Evolutionary conservation across 2,888 invertebrate species (phyloP), one percentile per base, ranked within the genome.

Genomic region (Eristalis arbustorum): DNA sequence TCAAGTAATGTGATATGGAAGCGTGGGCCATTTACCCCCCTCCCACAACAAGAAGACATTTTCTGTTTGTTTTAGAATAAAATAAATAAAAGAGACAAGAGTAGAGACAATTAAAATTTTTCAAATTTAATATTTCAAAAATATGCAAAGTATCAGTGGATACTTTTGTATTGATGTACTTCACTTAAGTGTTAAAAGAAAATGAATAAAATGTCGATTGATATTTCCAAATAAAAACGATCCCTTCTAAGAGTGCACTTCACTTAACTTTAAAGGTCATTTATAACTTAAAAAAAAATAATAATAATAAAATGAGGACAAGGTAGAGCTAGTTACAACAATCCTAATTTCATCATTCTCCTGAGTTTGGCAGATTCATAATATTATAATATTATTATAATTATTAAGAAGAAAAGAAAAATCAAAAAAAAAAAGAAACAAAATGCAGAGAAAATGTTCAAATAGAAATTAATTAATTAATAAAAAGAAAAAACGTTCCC

Each of bases 61-160:
- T 11, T 37, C 11, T 37, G 8, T 37, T 28, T 0, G 25, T 1
- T 49, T 18, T 4, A 5, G 68, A 64, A 11, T n/a, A n/a, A 64
- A 69, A 57, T 31, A 37, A 62, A 49, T 37, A 66, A 61, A 66
- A 67, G 31, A 23, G 63, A 75, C 71, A 69, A 66, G 31, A 74
- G 78, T 64, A 69, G 74, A 81, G 40, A 81, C 75, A 76, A 68
- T 73, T 77, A 77, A 77, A 77, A 81, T 69, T 40, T 69, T 85
- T 59, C 68, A 67, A 77, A 62, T 85, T 85, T 85, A 85, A 85
- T 85, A 81, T 85, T 85, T 79, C 78, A 84, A 72, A 68, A 82
- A 64, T 64, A 49, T 28, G 31, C n/a, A 67, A 79, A 73, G 72
- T 62, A 78, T 74, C 69, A 22, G 18, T 59, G 18, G 69, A 78